Evolutionary conservation across 2,888 invertebrate species (phyloP).

Genomic region (Drosophila neotestacea): DNA sequence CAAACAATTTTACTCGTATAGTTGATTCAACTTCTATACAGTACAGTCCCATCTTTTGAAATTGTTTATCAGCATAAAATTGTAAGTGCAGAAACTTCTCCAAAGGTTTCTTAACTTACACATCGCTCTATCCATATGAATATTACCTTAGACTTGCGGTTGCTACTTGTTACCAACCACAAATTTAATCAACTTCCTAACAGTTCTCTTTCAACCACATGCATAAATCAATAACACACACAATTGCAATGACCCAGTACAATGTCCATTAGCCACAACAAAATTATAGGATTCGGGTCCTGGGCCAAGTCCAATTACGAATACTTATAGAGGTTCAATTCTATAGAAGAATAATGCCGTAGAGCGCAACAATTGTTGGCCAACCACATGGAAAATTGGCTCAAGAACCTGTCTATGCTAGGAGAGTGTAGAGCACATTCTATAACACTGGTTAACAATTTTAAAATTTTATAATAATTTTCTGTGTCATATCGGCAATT

Average conservation of each 20-base stretch:
- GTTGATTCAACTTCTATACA: neutral
- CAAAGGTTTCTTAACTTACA: neutral
- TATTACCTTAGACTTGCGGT: conserved; percentile 20
- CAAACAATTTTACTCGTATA: neutral
- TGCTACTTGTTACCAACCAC: conserved; percentile 32
- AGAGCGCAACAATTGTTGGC: conserved; percentile 64
- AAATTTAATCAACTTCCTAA: conserved; percentile 37
- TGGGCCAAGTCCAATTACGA: conserved; percentile 38
- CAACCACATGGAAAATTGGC: conserved; percentile 68
- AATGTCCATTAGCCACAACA: conserved; percentile 46
- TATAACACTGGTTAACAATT: conserved; percentile 10
- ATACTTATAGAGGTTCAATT: conserved; percentile 22
- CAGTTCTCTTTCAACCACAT: conserved; percentile 7
- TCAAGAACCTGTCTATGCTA: conserved; percentile 24
- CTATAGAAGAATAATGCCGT: conserved; percentile 8
- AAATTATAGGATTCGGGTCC: conserved; percentile 38
- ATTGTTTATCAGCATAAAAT: neutral
- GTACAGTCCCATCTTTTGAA: neutral
- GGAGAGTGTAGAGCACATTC: conserved; percentile 14
- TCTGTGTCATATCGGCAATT: no score
- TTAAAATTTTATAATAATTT: no score
- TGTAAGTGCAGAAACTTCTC: conserved; percentile 1
- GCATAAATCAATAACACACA: conserved; percentile 44
- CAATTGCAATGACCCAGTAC: conserved; percentile 37
- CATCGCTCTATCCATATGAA: no score